Conservation (phyloP, 1,140 invertebrate genomes). For the Lordiphosa mommai region DNA sequence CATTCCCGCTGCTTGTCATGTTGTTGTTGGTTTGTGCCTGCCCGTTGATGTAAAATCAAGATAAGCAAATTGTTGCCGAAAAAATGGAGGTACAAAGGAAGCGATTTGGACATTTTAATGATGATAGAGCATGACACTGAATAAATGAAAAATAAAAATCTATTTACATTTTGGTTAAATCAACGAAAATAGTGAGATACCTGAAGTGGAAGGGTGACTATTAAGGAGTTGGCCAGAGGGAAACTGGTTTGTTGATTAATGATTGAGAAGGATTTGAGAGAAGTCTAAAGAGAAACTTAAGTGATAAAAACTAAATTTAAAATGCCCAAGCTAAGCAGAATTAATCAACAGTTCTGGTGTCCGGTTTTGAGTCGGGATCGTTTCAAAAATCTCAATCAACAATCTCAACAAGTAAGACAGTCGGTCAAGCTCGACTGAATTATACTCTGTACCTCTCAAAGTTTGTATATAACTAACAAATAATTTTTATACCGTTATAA, state of each 20-base stretch:
- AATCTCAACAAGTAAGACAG: no score
- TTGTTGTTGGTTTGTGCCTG: constrained; percentile 22
- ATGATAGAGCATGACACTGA: constrained; percentile 76
- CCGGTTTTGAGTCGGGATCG: no score
- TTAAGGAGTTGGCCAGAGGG: background rate
- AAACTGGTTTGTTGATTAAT: constrained; percentile 25
- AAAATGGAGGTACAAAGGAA: constrained; percentile 64
- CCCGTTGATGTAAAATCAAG: constrained; percentile 65
- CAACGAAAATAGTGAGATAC: background rate
- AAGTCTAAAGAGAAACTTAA: background rate
- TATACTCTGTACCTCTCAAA: no score
- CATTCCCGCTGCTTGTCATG: constrained; percentile 21
- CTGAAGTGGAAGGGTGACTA: background rate
- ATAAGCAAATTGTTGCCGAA: constrained; percentile 78
- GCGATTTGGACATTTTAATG: constrained; percentile 75
- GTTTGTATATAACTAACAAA: no score
- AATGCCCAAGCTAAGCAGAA: background rate
- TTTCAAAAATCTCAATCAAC: no score
- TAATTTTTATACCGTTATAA: no score
- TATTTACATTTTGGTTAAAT: constrained; percentile 50
- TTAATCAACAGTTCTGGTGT: no score
- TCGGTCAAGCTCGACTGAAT: no score
- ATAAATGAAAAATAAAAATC: constrained; percentile 67
- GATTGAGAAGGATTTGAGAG: constrained; percentile 18
- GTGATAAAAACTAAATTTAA: background rate